Percentiles rank a stretch among this genome's conserved stretches.
Evolutionary conservation across 2,113 vertebrate genomes (phyloP).

Genomic region (Aspidoscelis tigris): DNA sequence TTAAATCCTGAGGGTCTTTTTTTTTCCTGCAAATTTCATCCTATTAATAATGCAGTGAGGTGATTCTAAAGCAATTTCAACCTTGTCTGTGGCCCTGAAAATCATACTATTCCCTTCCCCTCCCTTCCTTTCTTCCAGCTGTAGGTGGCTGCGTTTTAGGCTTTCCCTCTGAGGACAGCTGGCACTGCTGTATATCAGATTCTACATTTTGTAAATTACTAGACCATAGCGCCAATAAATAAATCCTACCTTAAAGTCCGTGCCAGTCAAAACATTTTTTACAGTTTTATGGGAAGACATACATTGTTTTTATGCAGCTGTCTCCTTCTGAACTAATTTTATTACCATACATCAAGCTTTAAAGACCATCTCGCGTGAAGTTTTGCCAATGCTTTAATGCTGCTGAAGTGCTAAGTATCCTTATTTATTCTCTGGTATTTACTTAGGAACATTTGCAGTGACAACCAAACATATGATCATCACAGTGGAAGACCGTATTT

Average conservation of each 20-base stretch:
- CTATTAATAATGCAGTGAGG: constrained; percentile 40
- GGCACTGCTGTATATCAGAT: constrained; percentile 73
- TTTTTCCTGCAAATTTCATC: constrained; percentile 32
- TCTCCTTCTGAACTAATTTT: constrained; percentile 70
- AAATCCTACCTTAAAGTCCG: constrained; percentile 56
- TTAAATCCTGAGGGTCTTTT: not conserved
- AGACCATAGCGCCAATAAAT: constrained; percentile 75
- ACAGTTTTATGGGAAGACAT: constrained; percentile 57
- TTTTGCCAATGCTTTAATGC: constrained; percentile 69
- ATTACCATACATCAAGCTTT: constrained; percentile 66
- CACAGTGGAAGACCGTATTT: constrained; percentile 50
- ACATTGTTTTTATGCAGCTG: constrained; percentile 60
- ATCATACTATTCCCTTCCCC: constrained; percentile 6
- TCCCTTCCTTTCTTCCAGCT: constrained; percentile 9
- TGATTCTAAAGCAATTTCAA: constrained; percentile 53
- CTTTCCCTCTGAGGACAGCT: constrained; percentile 59
- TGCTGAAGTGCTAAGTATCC: constrained; percentile 66
- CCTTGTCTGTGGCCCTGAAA: constrained; percentile 31
- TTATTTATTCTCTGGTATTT: constrained; percentile 71
- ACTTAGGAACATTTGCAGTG: constrained; percentile 53
- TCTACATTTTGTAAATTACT: constrained; percentile 72
- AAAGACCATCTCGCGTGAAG: constrained; percentile 67
- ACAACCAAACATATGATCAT: constrained; percentile 52
- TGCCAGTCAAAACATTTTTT: constrained; percentile 60
- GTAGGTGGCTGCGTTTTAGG: constrained; percentile 48